Evolutionary conservation across 1,140 invertebrate genomes (phyloP).

Genomic region (Pantala flavescens): DNA sequence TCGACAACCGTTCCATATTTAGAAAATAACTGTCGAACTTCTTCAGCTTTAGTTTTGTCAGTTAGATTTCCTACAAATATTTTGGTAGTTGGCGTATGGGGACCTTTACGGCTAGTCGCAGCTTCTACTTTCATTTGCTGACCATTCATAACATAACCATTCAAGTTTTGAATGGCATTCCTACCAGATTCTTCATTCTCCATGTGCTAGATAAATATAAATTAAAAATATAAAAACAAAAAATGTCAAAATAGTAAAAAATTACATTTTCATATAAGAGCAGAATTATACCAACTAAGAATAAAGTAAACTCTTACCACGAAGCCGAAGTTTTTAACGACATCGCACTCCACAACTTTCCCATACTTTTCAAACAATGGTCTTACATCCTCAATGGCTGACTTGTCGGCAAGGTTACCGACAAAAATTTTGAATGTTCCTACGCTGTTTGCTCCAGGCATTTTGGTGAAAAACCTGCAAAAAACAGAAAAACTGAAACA

Average conservation of each 20-base stretch:
- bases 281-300: background rate
- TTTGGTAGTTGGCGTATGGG: slow-evolving; percentile 75
- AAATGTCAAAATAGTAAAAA: background rate
- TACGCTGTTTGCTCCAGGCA: slow-evolving; percentile 69
- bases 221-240: background rate
- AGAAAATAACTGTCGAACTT: slow-evolving; percentile 74
- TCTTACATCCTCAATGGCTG: slow-evolving; percentile 70
- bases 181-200: slow-evolving; percentile 82
- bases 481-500: background rate
- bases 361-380: slow-evolving; percentile 90
- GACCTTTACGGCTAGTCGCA: slow-evolving; percentile 71
- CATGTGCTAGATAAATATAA: slow-evolving; percentile 60
- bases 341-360: slow-evolving; percentile 90
- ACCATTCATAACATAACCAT: slow-evolving; percentile 76
- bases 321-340: slow-evolving; percentile 95
- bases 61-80: slow-evolving; percentile 84
- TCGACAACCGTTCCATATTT: slow-evolving; percentile 82
- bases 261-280: background rate
- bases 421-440: slow-evolving; percentile 92
- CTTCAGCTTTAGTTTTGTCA: slow-evolving; percentile 76
- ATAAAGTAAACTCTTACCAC: slow-evolving; percentile 48
- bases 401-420: slow-evolving; percentile 86
- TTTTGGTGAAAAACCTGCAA: slow-evolving; percentile 29
- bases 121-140: slow-evolving; percentile 86
- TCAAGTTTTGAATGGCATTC: slow-evolving; percentile 82